phyloP scores from a whole-genome alignment of 2,113 vertebrate species.

The Phaetusa simplex region DNA sequence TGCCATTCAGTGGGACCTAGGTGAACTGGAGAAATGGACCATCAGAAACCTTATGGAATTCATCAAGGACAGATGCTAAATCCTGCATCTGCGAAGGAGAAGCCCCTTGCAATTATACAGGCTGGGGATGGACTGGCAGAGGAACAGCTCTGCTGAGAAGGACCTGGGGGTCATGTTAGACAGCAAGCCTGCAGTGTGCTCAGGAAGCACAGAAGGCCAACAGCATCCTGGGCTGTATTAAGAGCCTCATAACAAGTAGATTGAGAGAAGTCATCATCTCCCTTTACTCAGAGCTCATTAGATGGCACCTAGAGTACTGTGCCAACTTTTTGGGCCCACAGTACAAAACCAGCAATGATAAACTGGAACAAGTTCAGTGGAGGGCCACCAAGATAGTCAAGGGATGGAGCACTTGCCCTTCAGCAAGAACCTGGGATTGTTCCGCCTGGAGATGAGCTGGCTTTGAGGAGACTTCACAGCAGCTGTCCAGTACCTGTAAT shows the following conservation, averaged over 20 bases:
- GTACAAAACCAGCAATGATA: not conserved
- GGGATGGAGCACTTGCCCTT: not conserved
- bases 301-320: not conserved
- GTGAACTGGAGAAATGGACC: not conserved
- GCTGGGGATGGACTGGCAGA: not conserved
- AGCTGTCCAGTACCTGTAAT: not conserved
- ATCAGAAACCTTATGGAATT: not conserved
- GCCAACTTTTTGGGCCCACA: not conserved
- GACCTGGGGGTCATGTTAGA: not conserved
- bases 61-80: not conserved
- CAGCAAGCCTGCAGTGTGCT: not conserved
- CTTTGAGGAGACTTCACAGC: not conserved
- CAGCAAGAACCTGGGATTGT: not conserved
- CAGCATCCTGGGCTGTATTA: not conserved
- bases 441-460: not conserved
- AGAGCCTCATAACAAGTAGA: not conserved
- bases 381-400: not conserved
- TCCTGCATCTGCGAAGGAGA: not conserved
- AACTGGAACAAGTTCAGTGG: not conserved
- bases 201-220: not conserved
- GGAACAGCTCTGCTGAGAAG: not conserved
- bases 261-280: not conserved
- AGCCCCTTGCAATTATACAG: not conserved
- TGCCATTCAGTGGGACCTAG: not conserved
- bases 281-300: not conserved